These are phyloP conservation scores for Tubulanus polymorphus DNA, from an alignment of 2,888 invertebrate species.

Conservation along the genomic window DNA sequence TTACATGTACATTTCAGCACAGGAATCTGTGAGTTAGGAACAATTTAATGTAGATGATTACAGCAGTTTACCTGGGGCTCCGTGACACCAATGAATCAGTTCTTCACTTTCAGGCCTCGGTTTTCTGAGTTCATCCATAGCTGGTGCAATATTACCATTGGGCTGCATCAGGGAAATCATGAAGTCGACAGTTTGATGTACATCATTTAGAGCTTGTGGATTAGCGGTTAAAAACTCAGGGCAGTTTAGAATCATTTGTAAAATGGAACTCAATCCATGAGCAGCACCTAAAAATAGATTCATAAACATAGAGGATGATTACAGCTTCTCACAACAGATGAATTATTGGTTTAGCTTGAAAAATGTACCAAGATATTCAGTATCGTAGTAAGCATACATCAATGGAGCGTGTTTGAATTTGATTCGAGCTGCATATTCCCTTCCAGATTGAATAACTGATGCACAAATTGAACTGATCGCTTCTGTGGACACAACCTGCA, in stretches of 20 bases:
- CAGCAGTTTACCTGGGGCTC: conserved; percentile 64
- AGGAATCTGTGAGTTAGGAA: neutral
- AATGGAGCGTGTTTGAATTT: conserved; percentile 53
- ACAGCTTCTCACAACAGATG: neutral
- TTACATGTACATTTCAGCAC: neutral
- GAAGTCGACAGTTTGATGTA: conserved; percentile 66
- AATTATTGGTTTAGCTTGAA: conserved; percentile 2
- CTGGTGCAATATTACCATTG: conserved; percentile 73
- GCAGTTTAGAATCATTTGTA: conserved; percentile 64
- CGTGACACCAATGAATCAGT: conserved; percentile 87
- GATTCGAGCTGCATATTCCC: conserved; percentile 62
- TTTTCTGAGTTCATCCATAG: conserved; percentile 65
- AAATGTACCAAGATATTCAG: conserved; percentile 67
- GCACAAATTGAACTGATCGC: conserved; percentile 66
- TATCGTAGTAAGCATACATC: conserved; percentile 74
- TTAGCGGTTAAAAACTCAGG: conserved; percentile 60
- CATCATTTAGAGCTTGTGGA: conserved; percentile 59
- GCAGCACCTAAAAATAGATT: conserved; percentile 54
- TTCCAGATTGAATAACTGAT: conserved; percentile 68
- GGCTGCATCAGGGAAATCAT: conserved; percentile 65
- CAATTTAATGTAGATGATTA: conserved; percentile 11
- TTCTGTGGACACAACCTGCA: conserved; percentile 42
- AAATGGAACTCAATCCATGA: conserved; percentile 64
- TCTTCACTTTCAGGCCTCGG: conserved; percentile 59
- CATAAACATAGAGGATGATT: neutral